phyloP scores from a whole-genome alignment of 2,797 vertebrate species.

The Syngnathus rostellatus region DNA sequence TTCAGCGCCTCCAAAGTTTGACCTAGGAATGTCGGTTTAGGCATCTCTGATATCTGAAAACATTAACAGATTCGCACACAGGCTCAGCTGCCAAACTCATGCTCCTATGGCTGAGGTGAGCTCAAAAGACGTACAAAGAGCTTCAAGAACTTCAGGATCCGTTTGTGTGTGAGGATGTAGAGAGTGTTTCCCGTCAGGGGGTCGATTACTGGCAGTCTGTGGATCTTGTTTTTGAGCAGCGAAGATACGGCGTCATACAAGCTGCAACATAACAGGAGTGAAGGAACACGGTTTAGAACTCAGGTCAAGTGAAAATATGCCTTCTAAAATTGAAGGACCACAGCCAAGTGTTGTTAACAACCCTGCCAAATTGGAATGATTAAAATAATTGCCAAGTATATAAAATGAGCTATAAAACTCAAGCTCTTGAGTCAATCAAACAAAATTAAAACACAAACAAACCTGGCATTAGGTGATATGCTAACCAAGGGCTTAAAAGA shows the following conservation, averaged over 20 bases:
- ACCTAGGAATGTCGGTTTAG: conserved; percentile 83
- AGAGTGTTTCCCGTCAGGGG: conserved; percentile 91
- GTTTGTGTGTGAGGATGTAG: conserved; percentile 97
- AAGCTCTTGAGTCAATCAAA: background rate
- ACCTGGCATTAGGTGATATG: conserved; percentile 96
- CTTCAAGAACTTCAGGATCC: conserved; percentile 97
- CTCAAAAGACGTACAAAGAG: conserved; percentile 82
- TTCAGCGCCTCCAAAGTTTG: conserved; percentile 80
- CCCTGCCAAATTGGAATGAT: too few relatives aligned
- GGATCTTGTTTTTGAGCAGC: conserved; percentile 93
- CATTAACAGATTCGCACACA: conserved; percentile 1
- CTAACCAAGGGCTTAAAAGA: conserved; percentile 95
- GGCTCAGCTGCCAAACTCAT: background rate
- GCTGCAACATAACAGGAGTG: conserved; percentile 53
- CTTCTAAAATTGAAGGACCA: too few relatives aligned
- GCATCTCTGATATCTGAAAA: conserved; percentile 88
- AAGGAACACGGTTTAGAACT: too few relatives aligned
- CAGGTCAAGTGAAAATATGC: background rate
- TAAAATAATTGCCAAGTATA: too few relatives aligned
- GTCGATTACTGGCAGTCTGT: conserved; percentile 93
- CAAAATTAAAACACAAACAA: conserved; percentile 6
- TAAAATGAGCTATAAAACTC: too few relatives aligned
- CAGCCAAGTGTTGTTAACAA: too few relatives aligned
- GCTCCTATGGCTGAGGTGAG: background rate
- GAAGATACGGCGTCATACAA: conserved; percentile 93